These are phyloP conservation scores for Daboia siamensis DNA, from an alignment of 2,113 vertebrate species.

Conservation along the genomic window DNA sequence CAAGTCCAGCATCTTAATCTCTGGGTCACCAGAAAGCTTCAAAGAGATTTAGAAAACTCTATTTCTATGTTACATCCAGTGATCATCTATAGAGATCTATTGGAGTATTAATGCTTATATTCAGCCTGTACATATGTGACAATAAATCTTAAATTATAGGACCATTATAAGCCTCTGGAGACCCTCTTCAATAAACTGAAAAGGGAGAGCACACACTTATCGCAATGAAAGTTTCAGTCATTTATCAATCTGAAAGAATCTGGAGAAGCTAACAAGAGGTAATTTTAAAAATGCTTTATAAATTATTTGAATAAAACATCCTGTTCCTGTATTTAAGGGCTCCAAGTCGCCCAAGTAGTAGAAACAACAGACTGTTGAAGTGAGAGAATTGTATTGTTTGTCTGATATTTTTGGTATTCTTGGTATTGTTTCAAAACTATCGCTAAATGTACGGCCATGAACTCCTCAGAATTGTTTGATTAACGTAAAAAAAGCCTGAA, in stretches of 20 bases:
- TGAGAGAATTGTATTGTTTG: not conserved
- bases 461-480: not conserved
- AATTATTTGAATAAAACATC: not conserved
- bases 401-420: not conserved
- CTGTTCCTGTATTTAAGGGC: not conserved
- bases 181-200: not conserved
- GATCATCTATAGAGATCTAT: not conserved
- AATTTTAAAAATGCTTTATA: not conserved
- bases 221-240: not conserved
- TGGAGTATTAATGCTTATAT: not conserved
- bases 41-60: not conserved
- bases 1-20: not conserved
- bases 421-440: not conserved
- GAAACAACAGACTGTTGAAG: not conserved
- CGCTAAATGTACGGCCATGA: not conserved
- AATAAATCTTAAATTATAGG: not conserved
- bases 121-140: not conserved
- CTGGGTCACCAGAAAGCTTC: not conserved
- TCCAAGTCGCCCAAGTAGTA: not conserved
- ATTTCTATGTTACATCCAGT: not conserved
- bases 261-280: not conserved
- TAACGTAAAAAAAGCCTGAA: not conserved
- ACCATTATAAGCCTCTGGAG: not conserved
- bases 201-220: not conserved
- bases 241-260: not conserved